A percentile compares a stretch with the other conserved stretches of the same genome.
Conservation (phyloP, 2,888 invertebrate genomes). For the Scelioninae gen. 2 region DNA sequence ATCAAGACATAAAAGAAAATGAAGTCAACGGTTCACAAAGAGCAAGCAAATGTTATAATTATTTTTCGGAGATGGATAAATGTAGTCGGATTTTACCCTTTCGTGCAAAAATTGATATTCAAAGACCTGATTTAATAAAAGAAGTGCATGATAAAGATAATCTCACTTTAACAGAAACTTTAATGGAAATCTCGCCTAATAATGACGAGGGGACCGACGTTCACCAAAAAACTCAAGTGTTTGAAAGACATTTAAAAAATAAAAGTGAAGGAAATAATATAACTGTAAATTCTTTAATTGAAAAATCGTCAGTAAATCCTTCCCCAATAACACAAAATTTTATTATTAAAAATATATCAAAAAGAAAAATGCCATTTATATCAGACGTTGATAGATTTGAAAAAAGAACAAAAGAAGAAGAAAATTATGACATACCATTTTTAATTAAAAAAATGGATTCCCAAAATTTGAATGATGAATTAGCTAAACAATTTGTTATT, state of each 20-base stretch:
- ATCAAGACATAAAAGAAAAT: background rate
- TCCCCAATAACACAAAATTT: background rate
- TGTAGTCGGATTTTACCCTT: slow-evolving; percentile 23
- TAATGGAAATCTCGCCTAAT: background rate
- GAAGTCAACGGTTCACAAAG: background rate
- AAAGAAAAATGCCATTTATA: too few relatives aligned
- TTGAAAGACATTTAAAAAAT: background rate
- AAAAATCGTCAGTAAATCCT: background rate
- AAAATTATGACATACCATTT: background rate
- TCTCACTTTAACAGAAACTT: background rate
- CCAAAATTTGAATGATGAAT: background rate
- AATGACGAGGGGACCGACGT: slow-evolving; percentile 4
- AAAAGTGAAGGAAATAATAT: background rate
- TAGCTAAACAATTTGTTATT: background rate
- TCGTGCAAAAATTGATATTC: slow-evolving; percentile 4
- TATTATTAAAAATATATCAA: background rate
- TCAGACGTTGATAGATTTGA: background rate
- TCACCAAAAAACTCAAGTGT: slow-evolving; percentile 8
- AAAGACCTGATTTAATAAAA: background rate
- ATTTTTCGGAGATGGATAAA: background rate
- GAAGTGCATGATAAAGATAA: background rate
- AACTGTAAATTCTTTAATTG: background rate
- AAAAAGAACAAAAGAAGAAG: slow-evolving; percentile 1
- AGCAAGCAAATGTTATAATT: background rate
- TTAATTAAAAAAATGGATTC: background rate